phyloP scores from a whole-genome alignment of 2,113 vertebrate genomes.

The Ageneiosus marmoratus region DNA sequence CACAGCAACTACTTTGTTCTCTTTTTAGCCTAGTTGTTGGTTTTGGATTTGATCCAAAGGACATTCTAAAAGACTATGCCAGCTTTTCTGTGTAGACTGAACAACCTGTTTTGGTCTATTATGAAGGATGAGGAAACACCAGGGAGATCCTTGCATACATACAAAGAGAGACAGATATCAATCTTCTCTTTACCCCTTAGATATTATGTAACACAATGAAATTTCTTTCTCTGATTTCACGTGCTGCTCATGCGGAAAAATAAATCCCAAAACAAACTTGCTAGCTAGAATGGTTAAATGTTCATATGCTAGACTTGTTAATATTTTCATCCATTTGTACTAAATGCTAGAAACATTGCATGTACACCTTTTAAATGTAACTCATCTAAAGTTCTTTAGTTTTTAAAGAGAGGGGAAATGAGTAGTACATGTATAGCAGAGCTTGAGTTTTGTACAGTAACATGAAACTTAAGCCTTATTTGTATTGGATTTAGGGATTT shows the following conservation, averaged over 20 bases:
- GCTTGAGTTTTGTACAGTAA: not conserved
- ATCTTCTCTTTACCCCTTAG: not conserved
- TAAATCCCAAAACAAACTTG: not conserved
- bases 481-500: not conserved
- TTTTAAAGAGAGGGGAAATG: too few species aligned
- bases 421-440: not conserved
- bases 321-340: too few species aligned
- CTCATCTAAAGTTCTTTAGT: too few species aligned
- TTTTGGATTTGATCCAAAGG: slow-evolving; percentile 38
- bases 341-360: too few species aligned
- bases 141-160: not conserved
- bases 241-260: not conserved
- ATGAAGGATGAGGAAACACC: slow-evolving; percentile 28
- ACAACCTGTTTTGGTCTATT: slow-evolving; percentile 29
- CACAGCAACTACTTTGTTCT: slow-evolving; percentile 31
- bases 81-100: slow-evolving; percentile 36
- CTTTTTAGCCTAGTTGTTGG: slow-evolving; percentile 22
- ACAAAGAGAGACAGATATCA: not conserved
- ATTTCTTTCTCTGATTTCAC: not conserved
- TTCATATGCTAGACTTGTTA: too few species aligned
- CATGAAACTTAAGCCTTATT: not conserved
- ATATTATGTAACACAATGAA: not conserved
- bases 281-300: not conserved
- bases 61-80: slow-evolving; percentile 5
- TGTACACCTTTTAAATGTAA: too few species aligned